Base-by-base conservation (phyloP, 2,888 invertebrate species). In the Lysandra coridon region DNA sequence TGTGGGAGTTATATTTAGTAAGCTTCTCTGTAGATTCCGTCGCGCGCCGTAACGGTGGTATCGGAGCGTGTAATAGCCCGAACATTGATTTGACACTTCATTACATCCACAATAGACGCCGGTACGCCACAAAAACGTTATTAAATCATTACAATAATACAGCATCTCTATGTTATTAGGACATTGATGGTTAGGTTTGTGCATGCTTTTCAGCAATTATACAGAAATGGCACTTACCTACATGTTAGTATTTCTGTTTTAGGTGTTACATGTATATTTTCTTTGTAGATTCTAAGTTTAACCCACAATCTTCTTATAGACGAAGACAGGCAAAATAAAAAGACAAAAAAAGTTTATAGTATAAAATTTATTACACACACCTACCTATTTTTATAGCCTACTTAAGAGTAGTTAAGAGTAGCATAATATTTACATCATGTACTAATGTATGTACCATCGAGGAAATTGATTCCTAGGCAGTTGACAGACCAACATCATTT, bases 51-150 rank as follows among this genome's bases (percentile, higher is more conserved):
- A 30, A 64, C 64, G 64, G 64, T 64, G 2, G 64, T 12, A 30
- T 0, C 37, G 69, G 69, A 69, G 14, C 69, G 69, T 69, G 69
- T 69, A 69, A 69, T 69, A 23, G 5, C 5, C 69, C 69, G 69
- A 69, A 69, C 69, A 69, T 69, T 33, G 69, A 69, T 69, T 69
- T 69, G 69, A 14, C 69, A 69, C 69, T 69, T 69, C 69, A 69
- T 69, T 69, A 69, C 33, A 14, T 37, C 69, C 69, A 69, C 69
- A 69, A 69, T 69, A 4, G 69, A 12, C 30, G 69, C 33, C 30
- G 69, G 69, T 69, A 69, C 30, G 33, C 69, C 69, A 69, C 69
- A 69, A 69, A 69, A 69, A 33, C 33, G 17, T 14, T 64, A 23
- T 33, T 77, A 37, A 37, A 78, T 10, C 60, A 10, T 14, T 40